Evolutionary conservation across 2,113 vertebrate genomes (phyloP).

Genomic region (Rhea pennata): DNA sequence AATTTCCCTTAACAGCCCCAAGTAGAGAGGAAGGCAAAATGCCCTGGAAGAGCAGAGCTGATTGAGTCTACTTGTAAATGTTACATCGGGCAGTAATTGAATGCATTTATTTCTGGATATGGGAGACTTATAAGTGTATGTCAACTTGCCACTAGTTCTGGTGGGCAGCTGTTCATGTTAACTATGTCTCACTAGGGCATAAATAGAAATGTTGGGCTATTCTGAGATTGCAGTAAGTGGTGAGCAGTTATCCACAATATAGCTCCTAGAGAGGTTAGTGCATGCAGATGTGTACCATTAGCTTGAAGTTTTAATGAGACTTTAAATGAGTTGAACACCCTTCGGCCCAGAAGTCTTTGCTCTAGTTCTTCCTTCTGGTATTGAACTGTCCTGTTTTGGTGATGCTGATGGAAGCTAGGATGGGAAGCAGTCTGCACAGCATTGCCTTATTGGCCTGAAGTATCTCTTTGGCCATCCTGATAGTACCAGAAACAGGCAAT

Average conservation of each 20-base stretch:
- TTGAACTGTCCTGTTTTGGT: neutral
- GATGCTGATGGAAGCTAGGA: accelerated
- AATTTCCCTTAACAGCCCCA: neutral
- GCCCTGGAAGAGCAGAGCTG: neutral
- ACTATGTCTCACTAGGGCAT: neutral
- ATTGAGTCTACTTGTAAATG: neutral
- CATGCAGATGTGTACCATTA: neutral
- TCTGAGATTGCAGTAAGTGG: neutral
- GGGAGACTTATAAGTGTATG: neutral
- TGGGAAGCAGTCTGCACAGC: neutral
- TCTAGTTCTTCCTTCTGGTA: neutral
- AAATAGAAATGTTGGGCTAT: neutral
- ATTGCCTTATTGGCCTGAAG: neutral
- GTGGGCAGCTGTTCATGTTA: neutral
- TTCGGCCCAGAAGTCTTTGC: neutral
- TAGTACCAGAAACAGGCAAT: neutral
- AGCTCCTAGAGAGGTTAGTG: neutral
- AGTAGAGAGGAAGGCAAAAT: neutral
- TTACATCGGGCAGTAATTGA: neutral
- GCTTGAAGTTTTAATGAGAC: neutral
- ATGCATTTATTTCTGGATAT: neutral
- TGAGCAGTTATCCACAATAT: neutral
- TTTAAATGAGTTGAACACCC: neutral
- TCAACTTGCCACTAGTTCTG: neutral
- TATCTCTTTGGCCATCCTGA: neutral